Percentiles rank a stretch among this genome's conserved stretches.
Evolutionary conservation across 2,113 vertebrate species (phyloP).

Genomic region (Gavialis gangeticus): DNA sequence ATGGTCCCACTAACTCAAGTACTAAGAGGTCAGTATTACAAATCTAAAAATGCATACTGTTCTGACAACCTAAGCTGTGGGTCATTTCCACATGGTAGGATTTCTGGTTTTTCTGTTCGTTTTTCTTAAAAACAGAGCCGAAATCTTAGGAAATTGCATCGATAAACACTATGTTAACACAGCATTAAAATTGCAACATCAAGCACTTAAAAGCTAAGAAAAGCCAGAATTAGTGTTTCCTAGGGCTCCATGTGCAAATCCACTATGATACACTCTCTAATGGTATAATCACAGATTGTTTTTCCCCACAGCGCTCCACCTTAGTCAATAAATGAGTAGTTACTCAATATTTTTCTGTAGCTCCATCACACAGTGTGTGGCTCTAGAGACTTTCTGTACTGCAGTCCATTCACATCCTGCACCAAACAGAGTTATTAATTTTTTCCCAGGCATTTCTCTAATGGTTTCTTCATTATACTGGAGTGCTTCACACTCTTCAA

Average conservation of each 20-base stretch:
- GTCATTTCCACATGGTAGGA: no score
- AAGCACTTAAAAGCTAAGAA: neutral
- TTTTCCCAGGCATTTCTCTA: neutral
- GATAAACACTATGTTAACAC: no score
- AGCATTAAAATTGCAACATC: neutral
- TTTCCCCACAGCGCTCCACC: neutral
- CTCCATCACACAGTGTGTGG: neutral
- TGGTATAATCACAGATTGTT: neutral
- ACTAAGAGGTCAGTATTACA: no score
- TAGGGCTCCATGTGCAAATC: neutral
- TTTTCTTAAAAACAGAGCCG: no score
- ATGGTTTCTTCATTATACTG: neutral
- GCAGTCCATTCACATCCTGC: neutral
- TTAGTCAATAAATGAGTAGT: neutral
- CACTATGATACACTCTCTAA: neutral
- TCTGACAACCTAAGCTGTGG: no score
- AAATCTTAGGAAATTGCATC: no score
- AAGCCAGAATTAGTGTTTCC: neutral
- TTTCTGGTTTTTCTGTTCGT: no score
- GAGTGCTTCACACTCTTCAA: neutral
- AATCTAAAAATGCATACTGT: no score
- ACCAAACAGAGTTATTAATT: neutral
- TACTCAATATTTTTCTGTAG: neutral
- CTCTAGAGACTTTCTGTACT: neutral
- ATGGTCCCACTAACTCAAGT: no score